These are phyloP conservation scores for Pogonocichla stellata DNA, from an alignment of 2,113 vertebrate genomes.

Conservation along the genomic window DNA sequence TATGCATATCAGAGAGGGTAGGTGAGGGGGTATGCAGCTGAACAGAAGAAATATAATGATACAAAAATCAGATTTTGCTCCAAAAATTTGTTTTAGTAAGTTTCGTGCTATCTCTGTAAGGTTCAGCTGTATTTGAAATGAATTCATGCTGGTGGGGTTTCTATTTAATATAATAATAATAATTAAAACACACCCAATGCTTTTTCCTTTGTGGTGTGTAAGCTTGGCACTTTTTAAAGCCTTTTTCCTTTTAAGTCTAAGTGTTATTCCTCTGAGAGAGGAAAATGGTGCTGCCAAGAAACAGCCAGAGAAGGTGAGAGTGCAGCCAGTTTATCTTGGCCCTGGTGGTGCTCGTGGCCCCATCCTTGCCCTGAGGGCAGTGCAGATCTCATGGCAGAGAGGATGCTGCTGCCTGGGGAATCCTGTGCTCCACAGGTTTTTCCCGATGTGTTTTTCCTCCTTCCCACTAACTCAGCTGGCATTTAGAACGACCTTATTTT, in stretches of 20 bases:
- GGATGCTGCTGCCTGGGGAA: background rate
- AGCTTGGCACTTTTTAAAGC: background rate
- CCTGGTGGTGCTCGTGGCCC: background rate
- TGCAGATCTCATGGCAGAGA: background rate
- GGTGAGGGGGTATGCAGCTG: background rate
- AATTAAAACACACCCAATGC: background rate
- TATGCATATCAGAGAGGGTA: background rate
- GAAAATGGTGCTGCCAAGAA: background rate
- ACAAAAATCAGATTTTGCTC: background rate
- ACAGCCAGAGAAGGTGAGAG: fast-evolving
- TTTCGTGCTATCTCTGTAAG: background rate
- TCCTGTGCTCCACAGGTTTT: background rate
- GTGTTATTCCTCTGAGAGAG: background rate
- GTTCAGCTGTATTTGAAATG: background rate
- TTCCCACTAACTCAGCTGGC: background rate
- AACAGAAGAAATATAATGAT: background rate
- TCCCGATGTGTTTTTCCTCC: background rate
- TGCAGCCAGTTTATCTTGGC: background rate
- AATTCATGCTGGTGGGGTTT: background rate
- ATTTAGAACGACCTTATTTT: fast-evolving
- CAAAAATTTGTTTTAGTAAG: background rate
- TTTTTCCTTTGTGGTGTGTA: background rate
- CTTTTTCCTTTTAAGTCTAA: background rate
- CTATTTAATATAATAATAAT: background rate
- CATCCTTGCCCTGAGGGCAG: background rate